These are phyloP conservation scores for Eupithecia dodoneata DNA, from an alignment of 2,888 invertebrate genomes.

Conservation along the genomic window DNA sequence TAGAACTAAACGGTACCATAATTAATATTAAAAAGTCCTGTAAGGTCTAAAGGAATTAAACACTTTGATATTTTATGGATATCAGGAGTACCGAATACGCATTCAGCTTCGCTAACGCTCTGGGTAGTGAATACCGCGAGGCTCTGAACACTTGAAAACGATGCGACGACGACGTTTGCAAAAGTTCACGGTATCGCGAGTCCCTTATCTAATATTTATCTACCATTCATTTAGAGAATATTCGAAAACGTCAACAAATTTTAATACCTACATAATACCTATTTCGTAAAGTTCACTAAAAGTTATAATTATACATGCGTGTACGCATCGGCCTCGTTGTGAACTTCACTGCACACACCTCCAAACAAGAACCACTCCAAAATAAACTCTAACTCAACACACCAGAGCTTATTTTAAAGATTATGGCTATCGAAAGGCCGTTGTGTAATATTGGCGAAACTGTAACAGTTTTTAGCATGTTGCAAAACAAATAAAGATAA, in stretches of 20 bases:
- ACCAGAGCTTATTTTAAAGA: slow-evolving; percentile 12
- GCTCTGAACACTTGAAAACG: no score
- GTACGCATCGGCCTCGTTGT: slow-evolving; percentile 45
- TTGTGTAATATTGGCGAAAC: slow-evolving; percentile 34
- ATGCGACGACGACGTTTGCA: not conserved
- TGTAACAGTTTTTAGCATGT: slow-evolving; percentile 18
- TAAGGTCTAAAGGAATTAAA: no score
- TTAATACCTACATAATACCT: not conserved
- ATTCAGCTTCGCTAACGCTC: not conserved
- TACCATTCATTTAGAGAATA: not conserved
- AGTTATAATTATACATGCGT: slow-evolving; percentile 7
- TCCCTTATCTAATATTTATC: not conserved
- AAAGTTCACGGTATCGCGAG: not conserved
- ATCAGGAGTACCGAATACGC: not conserved
- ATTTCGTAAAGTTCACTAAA: not conserved
- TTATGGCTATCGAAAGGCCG: slow-evolving; percentile 28
- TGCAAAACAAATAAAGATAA: not conserved
- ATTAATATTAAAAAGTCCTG: no score
- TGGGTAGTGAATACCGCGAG: not conserved
- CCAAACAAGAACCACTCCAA: slow-evolving; percentile 25
- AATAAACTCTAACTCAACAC: slow-evolving; percentile 14
- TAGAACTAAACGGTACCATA: no score
- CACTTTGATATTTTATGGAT: no score
- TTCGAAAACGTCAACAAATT: no score
- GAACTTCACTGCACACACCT: slow-evolving; percentile 50